Evolutionary conservation across 2,797 vertebrate species (phyloP), one percentile per base, ranked within the genome.

Genomic region (Artibeus lituratus): DNA sequence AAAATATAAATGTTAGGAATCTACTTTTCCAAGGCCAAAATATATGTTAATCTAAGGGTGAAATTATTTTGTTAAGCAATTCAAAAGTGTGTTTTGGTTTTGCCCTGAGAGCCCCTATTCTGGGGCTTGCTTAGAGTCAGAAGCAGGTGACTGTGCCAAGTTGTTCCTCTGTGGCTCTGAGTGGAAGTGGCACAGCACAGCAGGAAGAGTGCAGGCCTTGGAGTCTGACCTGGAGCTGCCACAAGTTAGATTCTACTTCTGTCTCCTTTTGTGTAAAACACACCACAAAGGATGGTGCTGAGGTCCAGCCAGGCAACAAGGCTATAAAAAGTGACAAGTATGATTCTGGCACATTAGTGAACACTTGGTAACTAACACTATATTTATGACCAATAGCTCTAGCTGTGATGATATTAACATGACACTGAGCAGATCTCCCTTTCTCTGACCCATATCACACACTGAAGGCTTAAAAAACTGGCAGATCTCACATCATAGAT

Each of bases 21-120:
- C 55, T 69, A 18, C 57, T 90, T 95, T 93, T 69, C 55, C n/a
- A 89, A 81, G 49, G 42, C 74, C 26, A 88, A 89, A 85, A 59
- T 59, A 35, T 35, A 26, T 26, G 53, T 8, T 44, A 55, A 70
- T 39, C 84, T 78, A 81, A 90, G 59, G 51, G n/a, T 47, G 35
- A 77, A 87, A 92, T 80, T 69, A 67, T 77, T 82, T 69, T 81
- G 42, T 74, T 62, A 55, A 65, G 53, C 83, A 77, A 49, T 87
- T 72, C 29, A 62, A 74, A 85, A 62, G 14, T 24, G 57, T 24
- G 16, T 22, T 35, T 87, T 69, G 37, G 35, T 32, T 12, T 19
- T 35, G 0, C 5, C n/a, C 67, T 39, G 59, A 29, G 65, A 73
- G 37, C 65, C 88, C 42, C 51, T 91, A 7, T 70, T 87, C 29